Percentiles rank a stretch among this genome's conserved stretches.
Evolutionary conservation across 2,888 invertebrate species (phyloP).

Genomic region (Seira musarum): DNA sequence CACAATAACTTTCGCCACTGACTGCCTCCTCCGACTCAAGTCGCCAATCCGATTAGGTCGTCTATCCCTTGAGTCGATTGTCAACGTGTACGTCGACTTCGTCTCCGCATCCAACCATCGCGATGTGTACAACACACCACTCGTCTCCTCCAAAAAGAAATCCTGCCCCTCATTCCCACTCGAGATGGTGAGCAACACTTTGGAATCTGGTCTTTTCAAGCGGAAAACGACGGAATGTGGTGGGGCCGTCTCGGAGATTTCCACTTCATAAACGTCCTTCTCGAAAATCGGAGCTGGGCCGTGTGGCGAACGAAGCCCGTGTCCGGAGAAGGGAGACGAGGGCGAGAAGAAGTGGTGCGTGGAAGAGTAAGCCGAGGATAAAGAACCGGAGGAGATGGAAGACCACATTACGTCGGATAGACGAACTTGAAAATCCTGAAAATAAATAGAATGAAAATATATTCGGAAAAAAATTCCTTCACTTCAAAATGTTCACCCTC

Average conservation of each 20-base stretch:
- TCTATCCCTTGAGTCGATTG: constrained; percentile 91
- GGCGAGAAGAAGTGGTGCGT: constrained; percentile 29
- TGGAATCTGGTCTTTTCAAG: constrained; percentile 89
- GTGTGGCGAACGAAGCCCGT: background rate
- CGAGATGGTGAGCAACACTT: constrained; percentile 89
- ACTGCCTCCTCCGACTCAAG: constrained; percentile 84
- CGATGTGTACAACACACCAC: constrained; percentile 91
- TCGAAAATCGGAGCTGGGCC: constrained; percentile 80
- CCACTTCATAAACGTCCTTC: constrained; percentile 88
- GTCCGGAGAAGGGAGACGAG: background rate
- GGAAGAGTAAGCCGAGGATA: constrained; percentile 18
- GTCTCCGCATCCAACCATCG: constrained; percentile 87
- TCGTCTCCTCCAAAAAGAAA: constrained; percentile 88
- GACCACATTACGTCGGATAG: constrained; percentile 78
- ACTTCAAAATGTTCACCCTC: background rate
- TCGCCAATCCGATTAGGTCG: constrained; percentile 75
- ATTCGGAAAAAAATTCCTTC: background rate
- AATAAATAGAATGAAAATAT: constrained; percentile 73
- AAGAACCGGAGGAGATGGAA: constrained; percentile 56
- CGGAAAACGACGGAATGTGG: constrained; percentile 90
- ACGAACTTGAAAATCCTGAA: constrained; percentile 86
- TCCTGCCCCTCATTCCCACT: constrained; percentile 93
- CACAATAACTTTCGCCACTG: constrained; percentile 92
- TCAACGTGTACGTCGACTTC: constrained; percentile 87
- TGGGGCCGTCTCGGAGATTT: constrained; percentile 90